Conservation (phyloP, 2,797 vertebrate genomes). For the Schizopygopsis malacanthus region DNA sequence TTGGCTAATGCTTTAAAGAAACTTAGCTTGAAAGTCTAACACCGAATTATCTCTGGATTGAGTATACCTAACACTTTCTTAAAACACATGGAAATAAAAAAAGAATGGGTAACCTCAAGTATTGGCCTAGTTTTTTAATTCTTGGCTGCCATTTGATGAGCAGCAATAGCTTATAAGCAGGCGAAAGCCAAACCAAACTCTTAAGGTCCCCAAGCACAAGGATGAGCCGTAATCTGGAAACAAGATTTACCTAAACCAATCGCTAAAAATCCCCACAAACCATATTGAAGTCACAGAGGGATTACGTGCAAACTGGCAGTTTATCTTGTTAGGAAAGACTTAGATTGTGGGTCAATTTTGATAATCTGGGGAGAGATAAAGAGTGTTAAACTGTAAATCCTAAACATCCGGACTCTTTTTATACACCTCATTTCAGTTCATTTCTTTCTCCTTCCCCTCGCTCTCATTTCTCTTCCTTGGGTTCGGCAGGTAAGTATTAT, state of each 20-base stretch:
- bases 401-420: conserved; percentile 20
- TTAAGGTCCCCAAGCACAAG: conserved; percentile 44
- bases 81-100: background rate
- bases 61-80: background rate
- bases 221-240: conserved; percentile 67
- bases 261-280: conserved; percentile 54
- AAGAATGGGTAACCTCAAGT: background rate
- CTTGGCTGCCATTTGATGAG: conserved; percentile 23
- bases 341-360: conserved; percentile 41
- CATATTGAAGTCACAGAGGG: conserved; percentile 40
- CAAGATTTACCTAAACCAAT: conserved; percentile 54
- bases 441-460: background rate
- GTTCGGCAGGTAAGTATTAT: conserved; percentile 24
- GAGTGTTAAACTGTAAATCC: conserved; percentile 45
- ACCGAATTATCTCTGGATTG: background rate
- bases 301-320: conserved; percentile 50
- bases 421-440: conserved; percentile 27
- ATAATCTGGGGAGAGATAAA: conserved; percentile 54
- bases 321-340: conserved; percentile 52
- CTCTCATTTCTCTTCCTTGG: background rate
- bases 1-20: background rate
- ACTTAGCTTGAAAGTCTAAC: background rate
- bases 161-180: background rate
- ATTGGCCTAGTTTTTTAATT: conserved; percentile 2
- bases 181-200: conserved; percentile 29